Conservation (phyloP, 2,113 vertebrate species). For the Pavo muticus region DNA sequence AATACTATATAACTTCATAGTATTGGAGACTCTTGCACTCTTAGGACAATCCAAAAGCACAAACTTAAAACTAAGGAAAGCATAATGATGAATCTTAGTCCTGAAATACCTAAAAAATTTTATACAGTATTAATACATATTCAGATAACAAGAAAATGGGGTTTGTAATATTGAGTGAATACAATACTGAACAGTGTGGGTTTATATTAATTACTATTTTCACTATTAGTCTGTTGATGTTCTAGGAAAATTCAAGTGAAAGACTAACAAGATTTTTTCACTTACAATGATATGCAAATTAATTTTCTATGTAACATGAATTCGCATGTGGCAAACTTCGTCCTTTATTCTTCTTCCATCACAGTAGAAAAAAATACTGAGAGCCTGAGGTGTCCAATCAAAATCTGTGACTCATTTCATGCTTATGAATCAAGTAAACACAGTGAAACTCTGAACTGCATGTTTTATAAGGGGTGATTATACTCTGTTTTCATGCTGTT, state of each 20-base stretch:
- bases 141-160: background rate
- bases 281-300: slow-evolving; percentile 1
- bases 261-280: background rate
- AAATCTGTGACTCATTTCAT: slow-evolving; percentile 27
- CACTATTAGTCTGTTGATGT: background rate
- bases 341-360: background rate
- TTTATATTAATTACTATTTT: slow-evolving; percentile 37
- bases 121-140: background rate
- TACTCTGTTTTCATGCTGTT: background rate
- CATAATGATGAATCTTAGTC: rapidly evolving
- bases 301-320: background rate
- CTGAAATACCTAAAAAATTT: background rate
- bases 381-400: background rate
- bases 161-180: background rate
- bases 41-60: background rate
- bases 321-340: background rate
- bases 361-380: background rate
- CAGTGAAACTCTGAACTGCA: background rate
- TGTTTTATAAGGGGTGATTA: background rate
- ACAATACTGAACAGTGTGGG: background rate
- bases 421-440: background rate
- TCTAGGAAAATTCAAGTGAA: slow-evolving; percentile 7
- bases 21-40: background rate
- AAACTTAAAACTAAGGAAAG: background rate
- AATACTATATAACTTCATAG: background rate